Percentiles rank a stretch among this genome's conserved stretches.
These are phyloP conservation scores for Taxidea taxus DNA, from an alignment of 2,113 vertebrate genomes.

Conservation along the genomic window DNA sequence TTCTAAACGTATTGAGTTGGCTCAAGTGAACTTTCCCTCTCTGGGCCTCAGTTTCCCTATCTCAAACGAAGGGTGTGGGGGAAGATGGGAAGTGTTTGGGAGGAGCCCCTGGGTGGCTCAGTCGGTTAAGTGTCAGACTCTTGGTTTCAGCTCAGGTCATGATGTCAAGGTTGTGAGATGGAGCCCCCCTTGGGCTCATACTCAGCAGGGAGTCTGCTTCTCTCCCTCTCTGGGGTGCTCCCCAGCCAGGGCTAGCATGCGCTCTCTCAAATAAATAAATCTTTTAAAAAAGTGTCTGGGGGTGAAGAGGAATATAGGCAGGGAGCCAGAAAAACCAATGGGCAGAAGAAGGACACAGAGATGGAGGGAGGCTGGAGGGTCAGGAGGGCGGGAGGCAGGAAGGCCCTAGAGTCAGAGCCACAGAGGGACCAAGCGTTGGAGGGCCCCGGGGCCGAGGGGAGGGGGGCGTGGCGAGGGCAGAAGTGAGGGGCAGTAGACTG, in stretches of 20 bases:
- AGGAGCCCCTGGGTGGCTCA: background rate
- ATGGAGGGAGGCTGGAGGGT: background rate
- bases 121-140: background rate
- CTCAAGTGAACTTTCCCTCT: background rate
- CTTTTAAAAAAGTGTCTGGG: background rate
- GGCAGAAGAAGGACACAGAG: background rate
- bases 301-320: background rate
- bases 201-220: background rate
- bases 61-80: background rate
- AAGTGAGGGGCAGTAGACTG: background rate
- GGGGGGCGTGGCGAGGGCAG: background rate
- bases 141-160: background rate
- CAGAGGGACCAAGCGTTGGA: background rate
- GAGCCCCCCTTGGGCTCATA: background rate
- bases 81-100: background rate
- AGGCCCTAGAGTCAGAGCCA: background rate
- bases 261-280: background rate
- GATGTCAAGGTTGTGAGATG: background rate
- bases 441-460: background rate
- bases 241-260: background rate
- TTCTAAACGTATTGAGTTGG: too few species aligned
- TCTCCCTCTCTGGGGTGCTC: background rate
- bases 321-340: too few species aligned
- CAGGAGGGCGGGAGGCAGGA: background rate
- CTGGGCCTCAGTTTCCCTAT: background rate